Conservation (phyloP, 1,140 invertebrate species). For the Rhopalosiphum maidis region DNA sequence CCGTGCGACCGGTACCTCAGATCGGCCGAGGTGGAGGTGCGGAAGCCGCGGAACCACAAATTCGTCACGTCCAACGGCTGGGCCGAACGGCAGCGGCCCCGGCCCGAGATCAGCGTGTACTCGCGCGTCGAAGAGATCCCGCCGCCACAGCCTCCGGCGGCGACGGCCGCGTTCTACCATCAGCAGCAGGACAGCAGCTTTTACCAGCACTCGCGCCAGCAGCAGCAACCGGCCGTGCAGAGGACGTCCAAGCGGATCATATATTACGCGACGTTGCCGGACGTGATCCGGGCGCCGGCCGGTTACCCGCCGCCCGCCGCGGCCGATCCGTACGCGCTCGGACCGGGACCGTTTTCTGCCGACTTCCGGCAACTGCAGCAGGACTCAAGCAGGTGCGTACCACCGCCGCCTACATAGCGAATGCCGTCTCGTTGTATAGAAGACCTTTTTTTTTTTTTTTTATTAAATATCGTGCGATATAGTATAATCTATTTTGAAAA, state of each 20-base stretch:
- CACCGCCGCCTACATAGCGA: too few relatives aligned
- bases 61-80: conserved; percentile 50
- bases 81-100: conserved; percentile 41
- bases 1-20: conserved; percentile 25
- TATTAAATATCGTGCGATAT: too few relatives aligned
- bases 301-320: neutral
- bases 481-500: too few relatives aligned
- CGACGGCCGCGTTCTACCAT: neutral
- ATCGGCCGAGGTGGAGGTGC: conserved; percentile 25
- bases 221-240: neutral
- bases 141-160: neutral
- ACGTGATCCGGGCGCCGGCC: neutral
- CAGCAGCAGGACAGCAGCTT: neutral
- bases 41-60: conserved; percentile 45
- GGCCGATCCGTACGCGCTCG: neutral
- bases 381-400: neutral
- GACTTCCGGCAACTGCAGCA: neutral
- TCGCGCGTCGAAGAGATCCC: conserved; percentile 18
- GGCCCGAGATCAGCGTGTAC: conserved; percentile 47
- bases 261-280: conserved; percentile 32
- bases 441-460: too few relatives aligned
- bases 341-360: neutral
- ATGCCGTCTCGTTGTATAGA: too few relatives aligned
- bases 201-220: conserved; percentile 18
- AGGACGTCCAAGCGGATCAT: conserved; percentile 46